Percentiles rank a stretch among this genome's conserved stretches.
Conservation (phyloP, 2,888 invertebrate species). For the Scaeva pyrastri region DNA sequence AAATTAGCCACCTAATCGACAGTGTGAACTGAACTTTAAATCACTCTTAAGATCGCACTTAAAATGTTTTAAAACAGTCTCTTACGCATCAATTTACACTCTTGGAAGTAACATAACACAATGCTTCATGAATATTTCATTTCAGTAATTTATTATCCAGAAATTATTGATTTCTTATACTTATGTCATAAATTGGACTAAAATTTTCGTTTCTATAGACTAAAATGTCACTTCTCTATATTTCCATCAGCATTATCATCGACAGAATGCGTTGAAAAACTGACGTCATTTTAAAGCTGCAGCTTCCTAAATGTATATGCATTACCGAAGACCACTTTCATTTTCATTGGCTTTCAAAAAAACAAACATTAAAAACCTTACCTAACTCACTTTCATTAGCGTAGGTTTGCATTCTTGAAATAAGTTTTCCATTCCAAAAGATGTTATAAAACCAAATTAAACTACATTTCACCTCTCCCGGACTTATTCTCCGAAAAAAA, state of each 20-base stretch:
- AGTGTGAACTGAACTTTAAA: no score
- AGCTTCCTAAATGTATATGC: neutral
- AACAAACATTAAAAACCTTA: slow-evolving; percentile 31
- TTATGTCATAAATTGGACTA: neutral
- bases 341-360: slow-evolving; percentile 41
- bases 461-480: neutral
- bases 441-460: slow-evolving; percentile 44
- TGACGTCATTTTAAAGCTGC: slow-evolving; percentile 13
- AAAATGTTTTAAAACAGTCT: no score
- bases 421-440: slow-evolving; percentile 41
- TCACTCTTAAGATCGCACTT: no score
- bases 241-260: neutral
- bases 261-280: neutral
- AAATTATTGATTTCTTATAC: neutral
- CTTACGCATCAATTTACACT: no score
- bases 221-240: neutral
- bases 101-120: no score
- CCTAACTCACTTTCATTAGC: slow-evolving; percentile 38
- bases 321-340: slow-evolving; percentile 60
- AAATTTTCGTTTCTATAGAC: slow-evolving; percentile 8
- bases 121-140: no score
- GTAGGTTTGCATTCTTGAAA: slow-evolving; percentile 41
- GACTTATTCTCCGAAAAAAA: slow-evolving; percentile 5
- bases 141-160: no score
- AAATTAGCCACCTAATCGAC: no score